These are phyloP conservation scores for Tenrec ecaudatus DNA, from an alignment of 2,113 vertebrate genomes.

Conservation along the genomic window DNA sequence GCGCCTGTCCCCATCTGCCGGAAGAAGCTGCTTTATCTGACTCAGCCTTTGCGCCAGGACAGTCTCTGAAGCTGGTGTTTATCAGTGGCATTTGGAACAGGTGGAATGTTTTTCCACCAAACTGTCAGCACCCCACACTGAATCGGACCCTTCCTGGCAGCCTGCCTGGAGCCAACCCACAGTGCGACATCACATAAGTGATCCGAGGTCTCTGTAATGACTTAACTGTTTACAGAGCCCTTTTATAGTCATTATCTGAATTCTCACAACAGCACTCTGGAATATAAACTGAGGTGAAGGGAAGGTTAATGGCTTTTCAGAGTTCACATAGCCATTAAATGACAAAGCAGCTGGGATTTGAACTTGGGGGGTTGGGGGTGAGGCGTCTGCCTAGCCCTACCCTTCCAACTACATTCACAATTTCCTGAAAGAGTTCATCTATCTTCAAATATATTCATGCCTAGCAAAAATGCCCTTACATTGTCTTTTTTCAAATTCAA, in stretches of 20 bases:
- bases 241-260: background rate
- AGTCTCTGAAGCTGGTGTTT: constrained; percentile 34
- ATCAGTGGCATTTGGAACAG: constrained; percentile 56
- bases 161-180: constrained; percentile 1
- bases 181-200: background rate
- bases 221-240: background rate
- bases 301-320: constrained; percentile 24
- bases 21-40: constrained; percentile 66
- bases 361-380: background rate
- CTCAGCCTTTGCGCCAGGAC: constrained; percentile 56
- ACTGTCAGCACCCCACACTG: constrained; percentile 8
- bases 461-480: constrained; percentile 30
- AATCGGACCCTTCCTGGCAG: constrained; percentile 27
- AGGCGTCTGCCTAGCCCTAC: background rate
- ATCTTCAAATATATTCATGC: background rate
- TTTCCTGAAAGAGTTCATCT: background rate
- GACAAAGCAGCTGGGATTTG: constrained; percentile 4
- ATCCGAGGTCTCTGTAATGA: background rate
- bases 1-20: constrained; percentile 5
- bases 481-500: constrained; percentile 33
- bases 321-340: background rate
- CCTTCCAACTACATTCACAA: background rate
- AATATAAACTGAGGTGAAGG: background rate
- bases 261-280: background rate
- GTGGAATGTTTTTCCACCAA: constrained; percentile 51